Conservation (phyloP, 1,140 invertebrate species). For the Charaxes varanes region DNA sequence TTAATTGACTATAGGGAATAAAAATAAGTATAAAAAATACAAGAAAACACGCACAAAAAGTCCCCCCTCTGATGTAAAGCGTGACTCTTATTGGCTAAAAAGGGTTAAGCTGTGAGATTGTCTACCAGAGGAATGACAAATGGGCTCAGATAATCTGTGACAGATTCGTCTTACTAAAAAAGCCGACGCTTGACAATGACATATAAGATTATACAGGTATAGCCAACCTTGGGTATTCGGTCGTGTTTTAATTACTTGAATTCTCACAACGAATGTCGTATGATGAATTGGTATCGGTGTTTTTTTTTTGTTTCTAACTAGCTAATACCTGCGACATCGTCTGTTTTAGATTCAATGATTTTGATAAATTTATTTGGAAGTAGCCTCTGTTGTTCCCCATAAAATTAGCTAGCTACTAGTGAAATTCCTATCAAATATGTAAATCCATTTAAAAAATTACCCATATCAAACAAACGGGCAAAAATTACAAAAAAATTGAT, state of each 20-base stretch:
- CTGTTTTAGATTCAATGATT: no score
- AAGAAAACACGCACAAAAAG: slow-evolving; percentile 37
- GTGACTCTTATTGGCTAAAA: slow-evolving; percentile 68
- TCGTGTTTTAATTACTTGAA: slow-evolving; percentile 67
- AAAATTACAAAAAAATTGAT: no score
- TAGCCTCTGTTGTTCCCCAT: no score
- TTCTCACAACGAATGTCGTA: slow-evolving; percentile 61
- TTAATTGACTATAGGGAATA: slow-evolving; percentile 8
- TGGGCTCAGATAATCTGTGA: slow-evolving; percentile 65
- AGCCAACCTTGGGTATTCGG: slow-evolving; percentile 53
- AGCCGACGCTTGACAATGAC: slow-evolving; percentile 63
- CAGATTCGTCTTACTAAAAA: slow-evolving; percentile 70
- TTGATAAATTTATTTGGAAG: no score
- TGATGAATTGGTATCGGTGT: slow-evolving; percentile 28
- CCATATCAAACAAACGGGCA: no score
- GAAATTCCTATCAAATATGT: no score
- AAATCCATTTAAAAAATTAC: no score
- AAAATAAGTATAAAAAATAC: slow-evolving; percentile 41
- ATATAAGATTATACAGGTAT: slow-evolving; percentile 66
- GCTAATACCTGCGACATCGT: background rate
- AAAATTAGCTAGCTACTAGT: no score
- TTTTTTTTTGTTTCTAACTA: slow-evolving; percentile 15
- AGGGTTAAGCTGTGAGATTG: slow-evolving; percentile 70
- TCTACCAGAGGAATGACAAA: slow-evolving; percentile 66
- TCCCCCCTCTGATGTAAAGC: slow-evolving; percentile 39